These are phyloP conservation scores for Melanostigma gelatinosum DNA, from an alignment of 2,113 vertebrate genomes.

Conservation along the genomic window DNA sequence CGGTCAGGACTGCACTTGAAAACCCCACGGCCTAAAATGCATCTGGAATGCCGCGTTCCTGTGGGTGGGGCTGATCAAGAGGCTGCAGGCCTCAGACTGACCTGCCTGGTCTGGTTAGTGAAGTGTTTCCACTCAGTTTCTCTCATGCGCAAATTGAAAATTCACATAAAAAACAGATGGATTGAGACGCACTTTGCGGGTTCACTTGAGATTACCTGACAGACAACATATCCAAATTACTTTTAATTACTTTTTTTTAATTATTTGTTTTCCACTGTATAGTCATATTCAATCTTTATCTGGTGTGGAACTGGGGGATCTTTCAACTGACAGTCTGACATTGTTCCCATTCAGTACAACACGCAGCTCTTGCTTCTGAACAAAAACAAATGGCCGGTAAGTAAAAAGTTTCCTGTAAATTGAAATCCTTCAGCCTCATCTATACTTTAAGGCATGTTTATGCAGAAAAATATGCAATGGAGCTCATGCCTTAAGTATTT, in stretches of 20 bases:
- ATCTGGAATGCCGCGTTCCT: conserved; percentile 54
- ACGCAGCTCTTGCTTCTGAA: neutral
- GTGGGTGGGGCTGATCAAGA: conserved; percentile 53
- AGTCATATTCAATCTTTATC: neutral
- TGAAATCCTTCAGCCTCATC: neutral
- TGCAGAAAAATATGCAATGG: neutral
- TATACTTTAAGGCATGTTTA: neutral
- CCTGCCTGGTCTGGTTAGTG: neutral
- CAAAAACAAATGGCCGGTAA: too few relatives aligned
- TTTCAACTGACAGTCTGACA: neutral
- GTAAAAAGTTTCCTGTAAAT: neutral
- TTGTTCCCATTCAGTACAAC: neutral
- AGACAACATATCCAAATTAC: neutral
- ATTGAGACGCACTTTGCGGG: neutral
- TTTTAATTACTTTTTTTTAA: neutral
- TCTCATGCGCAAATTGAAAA: neutral
- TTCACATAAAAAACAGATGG: neutral
- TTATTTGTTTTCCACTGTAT: neutral
- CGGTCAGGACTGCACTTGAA: conserved; percentile 49
- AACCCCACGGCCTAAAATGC: conserved; percentile 61
- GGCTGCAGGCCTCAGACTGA: conserved; percentile 23
- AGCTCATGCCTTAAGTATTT: neutral
- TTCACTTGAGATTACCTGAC: neutral
- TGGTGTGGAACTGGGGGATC: neutral
- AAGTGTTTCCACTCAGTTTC: neutral